Percentiles rank a stretch among this genome's conserved stretches.
Conservation (phyloP, 2,797 vertebrate species). For the Vultur gryphus region DNA sequence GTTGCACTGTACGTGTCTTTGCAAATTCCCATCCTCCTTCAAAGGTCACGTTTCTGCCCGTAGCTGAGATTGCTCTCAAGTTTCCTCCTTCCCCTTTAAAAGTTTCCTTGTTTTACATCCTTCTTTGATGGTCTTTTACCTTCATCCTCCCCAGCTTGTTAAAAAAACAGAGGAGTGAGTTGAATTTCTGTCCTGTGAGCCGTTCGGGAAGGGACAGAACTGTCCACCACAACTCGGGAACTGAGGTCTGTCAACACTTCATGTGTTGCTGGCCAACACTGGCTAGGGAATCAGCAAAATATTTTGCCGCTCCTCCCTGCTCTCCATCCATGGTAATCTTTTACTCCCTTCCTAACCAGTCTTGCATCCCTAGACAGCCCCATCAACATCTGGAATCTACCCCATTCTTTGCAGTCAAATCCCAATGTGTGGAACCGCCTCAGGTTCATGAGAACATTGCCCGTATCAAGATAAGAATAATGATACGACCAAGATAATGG, state of each 20-base stretch:
- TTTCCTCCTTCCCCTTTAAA: neutral
- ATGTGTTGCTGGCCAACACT: neutral
- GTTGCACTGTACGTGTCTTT: neutral
- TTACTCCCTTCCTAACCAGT: neutral
- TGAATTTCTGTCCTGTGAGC: neutral
- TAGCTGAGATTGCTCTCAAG: neutral
- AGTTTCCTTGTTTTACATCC: neutral
- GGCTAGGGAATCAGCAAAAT: slow-evolving; percentile 20
- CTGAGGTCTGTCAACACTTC: slow-evolving; percentile 20
- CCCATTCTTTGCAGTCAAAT: neutral
- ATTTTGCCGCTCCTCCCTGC: slow-evolving; percentile 13
- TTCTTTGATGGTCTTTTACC: neutral
- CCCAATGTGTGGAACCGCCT: neutral
- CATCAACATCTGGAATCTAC: neutral
- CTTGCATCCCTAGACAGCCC: neutral
- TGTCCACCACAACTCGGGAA: neutral
- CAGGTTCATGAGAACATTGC: neutral
- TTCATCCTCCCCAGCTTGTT: neutral
- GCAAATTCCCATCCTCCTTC: neutral
- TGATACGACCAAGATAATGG: neutral
- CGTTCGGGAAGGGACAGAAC: neutral
- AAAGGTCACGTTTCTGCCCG: neutral
- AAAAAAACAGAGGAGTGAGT: neutral
- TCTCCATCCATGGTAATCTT: neutral
- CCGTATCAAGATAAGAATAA: neutral